Evolutionary conservation across 1,140 invertebrate genomes (phyloP), one percentile per base, ranked within the genome.

Genomic region (Paracyclopina nana): DNA sequence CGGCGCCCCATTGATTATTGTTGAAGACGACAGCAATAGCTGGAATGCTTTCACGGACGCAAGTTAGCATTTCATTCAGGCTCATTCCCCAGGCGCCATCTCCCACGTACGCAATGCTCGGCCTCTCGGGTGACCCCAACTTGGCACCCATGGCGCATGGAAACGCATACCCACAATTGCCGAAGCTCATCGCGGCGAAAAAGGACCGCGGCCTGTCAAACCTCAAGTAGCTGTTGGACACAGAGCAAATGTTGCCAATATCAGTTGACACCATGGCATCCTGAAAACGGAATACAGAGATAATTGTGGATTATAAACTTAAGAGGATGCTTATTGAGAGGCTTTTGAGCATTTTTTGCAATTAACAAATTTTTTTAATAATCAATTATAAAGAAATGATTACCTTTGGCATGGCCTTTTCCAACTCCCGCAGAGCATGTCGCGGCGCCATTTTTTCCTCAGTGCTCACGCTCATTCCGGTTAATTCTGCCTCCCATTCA

Each of bases 81-180:
- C 20, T 27, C 50, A 52, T 52, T n/a, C 50, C 50, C 50, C 50
- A 52, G 22, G 50, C 50, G 2, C 50, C 50, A 26, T 52, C 50
- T 11, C 50, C 50, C 18, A 41, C 50, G 18, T 52, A 52, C 22
- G 50, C 46, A 6, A 48, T 48, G 27, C 24, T 16, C 5, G 46
- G 46, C 12, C 46, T 22, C 11, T 25, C 46, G 29, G 46, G 46
- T 11, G 24, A 22, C 6, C 24, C 46, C 46, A 48, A 27, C n/a
- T 48, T 48, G n/a, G 24, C 46, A n/a, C 46, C 46, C 46, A 48
- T 48, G 16, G 28, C 46, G 27, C 11, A 11, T 25, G 46, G 46
- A n/a, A 48, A 48, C 12, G 46, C 22, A 20, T 48, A 48, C 9
- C 46, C 46, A n/a, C 46, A 48, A n/a, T 48, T 48, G n/a, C 46